Evolutionary conservation across 2,113 vertebrate genomes (phyloP).

Genomic region (Scomber japonicus): DNA sequence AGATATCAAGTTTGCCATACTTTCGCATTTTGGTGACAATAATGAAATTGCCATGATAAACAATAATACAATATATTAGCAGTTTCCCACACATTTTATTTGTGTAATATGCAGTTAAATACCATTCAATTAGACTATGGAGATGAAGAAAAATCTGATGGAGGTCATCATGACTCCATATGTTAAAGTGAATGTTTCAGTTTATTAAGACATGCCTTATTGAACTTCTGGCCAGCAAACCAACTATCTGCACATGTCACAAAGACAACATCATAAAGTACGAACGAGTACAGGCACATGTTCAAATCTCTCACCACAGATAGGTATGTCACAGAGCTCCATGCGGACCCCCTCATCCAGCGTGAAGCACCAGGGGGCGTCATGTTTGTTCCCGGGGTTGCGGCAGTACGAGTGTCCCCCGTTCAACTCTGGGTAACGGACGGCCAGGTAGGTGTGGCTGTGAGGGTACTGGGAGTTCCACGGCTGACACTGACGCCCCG

Average conservation of each 20-base stretch:
- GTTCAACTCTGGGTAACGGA: constrained; percentile 93
- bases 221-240: too few species aligned
- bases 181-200: too few species aligned
- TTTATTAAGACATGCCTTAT: too few species aligned
- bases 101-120: too few species aligned
- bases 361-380: constrained; percentile 98
- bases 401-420: constrained; percentile 99
- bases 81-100: background rate
- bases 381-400: constrained; percentile 95
- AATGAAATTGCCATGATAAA: too few species aligned
- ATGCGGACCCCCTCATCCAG: constrained; percentile 94
- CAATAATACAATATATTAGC: too few species aligned
- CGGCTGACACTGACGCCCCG: constrained; percentile 96
- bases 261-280: background rate
- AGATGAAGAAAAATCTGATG: too few species aligned
- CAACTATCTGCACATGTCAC: too few species aligned
- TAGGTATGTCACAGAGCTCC: constrained; percentile 94
- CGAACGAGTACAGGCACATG: background rate
- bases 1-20: background rate
- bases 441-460: constrained; percentile 92
- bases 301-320: constrained; percentile 88
- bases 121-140: too few species aligned
- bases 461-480: constrained; percentile 99
- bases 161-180: too few species aligned
- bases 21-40: too few species aligned